phyloP scores from a whole-genome alignment of 1,140 invertebrate species.

The Monomorium pharaonis region DNA sequence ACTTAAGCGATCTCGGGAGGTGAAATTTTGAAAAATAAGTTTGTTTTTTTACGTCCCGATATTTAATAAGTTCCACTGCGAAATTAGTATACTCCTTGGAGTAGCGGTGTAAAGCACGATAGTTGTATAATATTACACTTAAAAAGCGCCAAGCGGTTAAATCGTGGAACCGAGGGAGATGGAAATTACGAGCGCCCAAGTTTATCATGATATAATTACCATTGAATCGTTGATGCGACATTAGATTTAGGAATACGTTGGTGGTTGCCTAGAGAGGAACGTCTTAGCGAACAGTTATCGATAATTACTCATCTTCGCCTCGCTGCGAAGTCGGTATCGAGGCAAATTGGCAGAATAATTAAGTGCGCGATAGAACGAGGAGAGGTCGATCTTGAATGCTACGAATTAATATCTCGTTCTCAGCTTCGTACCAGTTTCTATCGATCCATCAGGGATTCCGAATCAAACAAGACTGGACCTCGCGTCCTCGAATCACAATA shows the following conservation, averaged over 20 bases:
- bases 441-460: constrained; percentile 61
- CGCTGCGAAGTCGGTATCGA: constrained; percentile 60
- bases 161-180: not conserved
- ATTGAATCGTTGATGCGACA: constrained; percentile 3
- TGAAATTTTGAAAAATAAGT: constrained; percentile 36
- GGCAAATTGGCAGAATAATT: constrained; percentile 72
- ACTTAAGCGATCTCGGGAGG: constrained; percentile 35
- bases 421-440: constrained; percentile 25
- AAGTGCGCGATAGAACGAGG: constrained; percentile 64
- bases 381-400: constrained; percentile 54
- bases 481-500: constrained; percentile 57
- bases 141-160: not conserved
- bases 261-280: constrained; percentile 35
- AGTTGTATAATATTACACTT: not conserved
- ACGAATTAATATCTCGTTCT: constrained; percentile 72
- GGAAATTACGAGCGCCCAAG: not conserved
- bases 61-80: constrained; percentile 18
- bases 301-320: constrained; percentile 67
- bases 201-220: not conserved
- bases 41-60: not conserved
- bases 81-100: not conserved
- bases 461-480: constrained; percentile 28
- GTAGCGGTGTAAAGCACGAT: not conserved
- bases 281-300: constrained; percentile 61
- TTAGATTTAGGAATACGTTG: not conserved